Evolutionary conservation across 2,888 invertebrate genomes (phyloP), one percentile per base, ranked within the genome.

Genomic region (Leptinotarsa peninsularis): DNA sequence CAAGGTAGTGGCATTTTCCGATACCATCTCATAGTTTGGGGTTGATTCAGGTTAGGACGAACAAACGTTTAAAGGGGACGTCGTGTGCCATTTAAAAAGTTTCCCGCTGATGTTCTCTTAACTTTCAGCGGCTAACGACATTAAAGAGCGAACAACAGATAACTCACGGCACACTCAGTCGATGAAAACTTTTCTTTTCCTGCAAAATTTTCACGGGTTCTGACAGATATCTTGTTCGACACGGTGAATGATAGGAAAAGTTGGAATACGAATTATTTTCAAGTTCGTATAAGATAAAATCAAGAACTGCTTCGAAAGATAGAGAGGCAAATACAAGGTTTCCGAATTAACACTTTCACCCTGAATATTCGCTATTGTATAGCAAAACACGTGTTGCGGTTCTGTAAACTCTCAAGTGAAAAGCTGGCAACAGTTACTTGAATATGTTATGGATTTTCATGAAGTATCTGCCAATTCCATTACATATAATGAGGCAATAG

Each of bases 141-240:
- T 78, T 80, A 77, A 80, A 80, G 75, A 78, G 77, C 74, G 77
- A 78, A 77, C 76, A 75, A 72, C 74, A 74, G 78, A 80, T 80
- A 80, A 80, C 76, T 74, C 77, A 76, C 69, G 56, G 69, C 68
- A 58, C 74, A 56, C 76, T 72, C 75, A 71, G 60, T 74, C 50
- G 66, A 71, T 72, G 75, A 67, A 74, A 80, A 78, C 73, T 80
- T 80, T 77, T 71, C 72, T 73, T 76, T 78, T 76, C 54, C 21
- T 73, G 54, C 52, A 66, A 72, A 74, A 76, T 71, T 76, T 73
- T 69, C 52, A 33, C 67, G 60, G 54, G 27, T 73, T 33, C 3
- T 27, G 33, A 56, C n/a, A 13, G 14, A 33, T 18, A 63, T 43
- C 63, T 43, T 43, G 63, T 63, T 33, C n/a, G 4, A 43, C 4